Evolutionary conservation across 2,797 vertebrate species (phyloP).

Genomic region (Pelochelys cantorii): DNA sequence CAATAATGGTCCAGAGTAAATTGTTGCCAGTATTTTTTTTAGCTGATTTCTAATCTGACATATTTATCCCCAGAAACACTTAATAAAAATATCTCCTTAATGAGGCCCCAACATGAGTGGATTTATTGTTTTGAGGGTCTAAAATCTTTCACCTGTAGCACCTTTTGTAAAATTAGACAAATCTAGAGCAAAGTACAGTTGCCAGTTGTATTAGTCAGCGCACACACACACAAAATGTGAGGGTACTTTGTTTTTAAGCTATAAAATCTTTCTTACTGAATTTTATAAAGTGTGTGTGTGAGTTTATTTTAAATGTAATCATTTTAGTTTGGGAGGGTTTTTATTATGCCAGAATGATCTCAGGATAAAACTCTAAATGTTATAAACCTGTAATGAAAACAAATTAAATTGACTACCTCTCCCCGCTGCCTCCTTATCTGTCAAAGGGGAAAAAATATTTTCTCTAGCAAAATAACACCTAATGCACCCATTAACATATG

Average conservation of each 20-base stretch:
- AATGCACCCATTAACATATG: neutral
- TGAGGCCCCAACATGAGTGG: neutral
- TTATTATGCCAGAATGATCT: neutral
- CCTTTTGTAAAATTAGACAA: neutral
- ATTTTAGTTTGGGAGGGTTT: neutral
- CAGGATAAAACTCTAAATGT: neutral
- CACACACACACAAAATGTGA: neutral
- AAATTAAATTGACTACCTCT: neutral
- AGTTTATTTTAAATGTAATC: neutral
- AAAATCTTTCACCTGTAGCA: neutral
- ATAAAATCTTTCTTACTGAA: neutral
- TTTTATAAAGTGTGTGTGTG: neutral
- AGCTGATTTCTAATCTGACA: neutral
- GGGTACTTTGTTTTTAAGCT: neutral
- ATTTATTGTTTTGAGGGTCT: neutral
- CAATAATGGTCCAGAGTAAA: neutral
- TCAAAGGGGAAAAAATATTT: neutral
- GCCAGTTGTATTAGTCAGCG: neutral
- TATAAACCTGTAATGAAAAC: neutral
- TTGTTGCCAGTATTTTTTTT: neutral
- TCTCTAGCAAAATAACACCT: neutral
- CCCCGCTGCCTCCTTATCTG: rapidly evolving
- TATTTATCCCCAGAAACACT: neutral
- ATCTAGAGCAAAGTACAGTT: neutral
- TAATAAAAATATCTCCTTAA: neutral